phyloP scores from a whole-genome alignment of 2,888 invertebrate species.

The Allolobophora icterica region DNA sequence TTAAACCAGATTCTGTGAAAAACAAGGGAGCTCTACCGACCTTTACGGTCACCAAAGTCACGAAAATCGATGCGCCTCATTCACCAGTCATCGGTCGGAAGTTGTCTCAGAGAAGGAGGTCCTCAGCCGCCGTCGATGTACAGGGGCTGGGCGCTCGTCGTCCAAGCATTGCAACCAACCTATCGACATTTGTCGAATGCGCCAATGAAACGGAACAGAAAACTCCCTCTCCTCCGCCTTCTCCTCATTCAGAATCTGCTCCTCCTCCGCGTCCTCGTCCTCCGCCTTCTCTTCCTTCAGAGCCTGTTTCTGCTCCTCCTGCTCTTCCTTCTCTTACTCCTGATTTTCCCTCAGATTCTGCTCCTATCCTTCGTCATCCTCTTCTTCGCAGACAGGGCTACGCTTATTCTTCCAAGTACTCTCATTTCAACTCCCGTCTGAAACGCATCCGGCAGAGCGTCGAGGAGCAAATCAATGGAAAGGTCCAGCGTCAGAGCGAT shows the following conservation, averaged over 20 bases:
- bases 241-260: not conserved
- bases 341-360: not conserved
- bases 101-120: not conserved
- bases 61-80: not conserved
- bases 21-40: not conserved
- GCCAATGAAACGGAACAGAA: not conserved
- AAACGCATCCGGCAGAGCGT: conserved; percentile 13
- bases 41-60: conserved; percentile 14
- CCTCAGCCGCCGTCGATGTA: not conserved
- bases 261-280: not conserved
- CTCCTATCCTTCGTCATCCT: not conserved
- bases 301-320: not conserved
- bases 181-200: not conserved
- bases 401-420: not conserved
- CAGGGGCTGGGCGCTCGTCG: not conserved
- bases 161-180: not conserved
- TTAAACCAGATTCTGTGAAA: not conserved
- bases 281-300: not conserved
- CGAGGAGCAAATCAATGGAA: not conserved
- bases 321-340: not conserved
- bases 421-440: not conserved
- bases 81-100: not conserved
- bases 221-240: not conserved
- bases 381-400: not conserved
- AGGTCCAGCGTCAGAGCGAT: not conserved